Conservation (phyloP, 2,888 invertebrate genomes). For the Magallana nippona region DNA sequence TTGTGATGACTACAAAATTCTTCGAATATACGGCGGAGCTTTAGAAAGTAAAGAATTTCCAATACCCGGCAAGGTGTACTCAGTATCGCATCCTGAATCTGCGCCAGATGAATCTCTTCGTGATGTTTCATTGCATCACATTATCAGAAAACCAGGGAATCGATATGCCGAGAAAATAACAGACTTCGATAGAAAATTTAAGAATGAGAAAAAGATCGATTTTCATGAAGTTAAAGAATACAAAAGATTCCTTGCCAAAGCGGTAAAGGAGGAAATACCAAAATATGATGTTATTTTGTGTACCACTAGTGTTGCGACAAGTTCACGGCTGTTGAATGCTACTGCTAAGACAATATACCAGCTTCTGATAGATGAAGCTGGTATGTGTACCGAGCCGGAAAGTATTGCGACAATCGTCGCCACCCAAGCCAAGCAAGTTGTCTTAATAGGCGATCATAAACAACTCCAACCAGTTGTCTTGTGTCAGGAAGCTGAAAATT, state of each 20-base stretch:
- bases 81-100: slow-evolving; percentile 48
- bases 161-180: slow-evolving; percentile 47
- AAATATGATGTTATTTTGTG: slow-evolving; percentile 65
- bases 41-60: slow-evolving; percentile 70
- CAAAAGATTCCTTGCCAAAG: slow-evolving; percentile 50
- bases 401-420: slow-evolving; percentile 64
- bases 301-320: slow-evolving; percentile 64
- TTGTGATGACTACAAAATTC: slow-evolving; percentile 63
- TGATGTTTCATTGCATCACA: slow-evolving; percentile 59
- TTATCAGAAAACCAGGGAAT: slow-evolving; percentile 54
- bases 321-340: slow-evolving; percentile 37
- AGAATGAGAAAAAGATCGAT: slow-evolving; percentile 35
- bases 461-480: slow-evolving; percentile 71
- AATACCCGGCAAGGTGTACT: slow-evolving; percentile 63
- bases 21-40: slow-evolving; percentile 70
- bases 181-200: slow-evolving; percentile 50
- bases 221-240: slow-evolving; percentile 56
- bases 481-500: slow-evolving; percentile 58
- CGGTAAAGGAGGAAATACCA: slow-evolving; percentile 58
- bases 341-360: slow-evolving; percentile 51
- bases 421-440: slow-evolving; percentile 57
- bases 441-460: slow-evolving; percentile 73
- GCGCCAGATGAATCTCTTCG: slow-evolving; percentile 51
- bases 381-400: slow-evolving; percentile 73
- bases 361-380: slow-evolving; percentile 69